Evolutionary conservation across 2,113 vertebrate species (phyloP).

Genomic region (Ciconia maguari): DNA sequence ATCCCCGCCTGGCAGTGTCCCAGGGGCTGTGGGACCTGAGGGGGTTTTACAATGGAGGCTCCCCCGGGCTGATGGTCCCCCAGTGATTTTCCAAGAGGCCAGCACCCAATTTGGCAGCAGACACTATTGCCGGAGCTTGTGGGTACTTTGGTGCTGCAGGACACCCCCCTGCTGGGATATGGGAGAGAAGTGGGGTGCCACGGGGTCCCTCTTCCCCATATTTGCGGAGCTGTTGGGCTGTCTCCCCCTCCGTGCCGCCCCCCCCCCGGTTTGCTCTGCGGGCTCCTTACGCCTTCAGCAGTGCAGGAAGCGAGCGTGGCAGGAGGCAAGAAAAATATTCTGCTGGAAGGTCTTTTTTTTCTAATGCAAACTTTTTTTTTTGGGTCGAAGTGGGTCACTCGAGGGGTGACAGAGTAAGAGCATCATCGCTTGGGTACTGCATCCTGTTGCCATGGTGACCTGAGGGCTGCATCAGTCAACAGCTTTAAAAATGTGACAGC

Average conservation of each 20-base stretch:
- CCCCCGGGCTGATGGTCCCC: not conserved
- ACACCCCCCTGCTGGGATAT: not conserved
- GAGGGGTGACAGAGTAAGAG: constrained; percentile 51
- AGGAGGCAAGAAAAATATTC: not conserved
- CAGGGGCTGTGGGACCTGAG: rapidly evolving
- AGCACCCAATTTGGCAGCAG: not conserved
- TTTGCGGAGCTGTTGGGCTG: not conserved
- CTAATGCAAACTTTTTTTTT: not conserved
- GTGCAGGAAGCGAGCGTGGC: not conserved
- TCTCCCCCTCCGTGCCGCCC: rapidly evolving
- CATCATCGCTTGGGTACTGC: constrained; percentile 33
- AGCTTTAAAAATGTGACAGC: constrained; percentile 57
- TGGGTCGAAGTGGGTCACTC: constrained; percentile 48
- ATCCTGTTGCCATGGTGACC: constrained; percentile 74
- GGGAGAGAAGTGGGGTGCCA: not conserved
- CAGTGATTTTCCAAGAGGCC: not conserved
- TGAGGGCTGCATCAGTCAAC: constrained; percentile 43
- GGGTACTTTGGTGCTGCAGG: not conserved
- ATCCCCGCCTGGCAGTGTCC: not conserved
- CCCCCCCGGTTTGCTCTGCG: not conserved
- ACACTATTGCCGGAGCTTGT: not conserved
- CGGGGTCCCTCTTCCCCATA: not conserved
- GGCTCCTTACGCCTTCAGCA: not conserved
- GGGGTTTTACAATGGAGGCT: not conserved
- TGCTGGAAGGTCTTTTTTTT: not conserved